Conservation (phyloP, 2,113 vertebrate species). For the Vanacampus margaritifer region DNA sequence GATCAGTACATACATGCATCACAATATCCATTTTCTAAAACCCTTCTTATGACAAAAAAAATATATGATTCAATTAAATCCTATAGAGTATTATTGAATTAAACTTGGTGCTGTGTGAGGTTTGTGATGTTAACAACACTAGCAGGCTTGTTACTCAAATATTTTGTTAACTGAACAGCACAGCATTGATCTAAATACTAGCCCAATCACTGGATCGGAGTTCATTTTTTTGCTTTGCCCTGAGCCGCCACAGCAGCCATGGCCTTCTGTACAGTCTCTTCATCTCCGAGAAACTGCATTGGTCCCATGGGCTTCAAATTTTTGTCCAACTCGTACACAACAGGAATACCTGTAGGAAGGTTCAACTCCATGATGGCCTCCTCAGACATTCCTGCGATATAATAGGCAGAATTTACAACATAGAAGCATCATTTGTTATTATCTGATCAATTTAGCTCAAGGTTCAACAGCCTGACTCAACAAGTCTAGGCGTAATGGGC, state of each 20-base stretch:
- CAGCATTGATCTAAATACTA: conserved; percentile 14
- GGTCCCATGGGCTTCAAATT: conserved; percentile 93
- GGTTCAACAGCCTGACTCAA: neutral
- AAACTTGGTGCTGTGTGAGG: conserved; percentile 20
- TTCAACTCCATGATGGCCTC: conserved; percentile 98
- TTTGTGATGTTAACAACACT: conserved; percentile 24
- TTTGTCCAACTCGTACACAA: conserved; percentile 93
- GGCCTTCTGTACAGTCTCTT: conserved; percentile 93
- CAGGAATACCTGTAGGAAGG: conserved; percentile 94
- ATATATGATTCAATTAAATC: conserved; percentile 30
- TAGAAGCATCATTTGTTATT: neutral
- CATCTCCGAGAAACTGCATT: conserved; percentile 91
- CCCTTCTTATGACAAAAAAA: conserved; percentile 5
- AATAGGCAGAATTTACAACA: neutral
- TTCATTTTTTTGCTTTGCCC: conserved; percentile 84
- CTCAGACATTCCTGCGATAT: conserved; percentile 81
- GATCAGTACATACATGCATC: conserved; percentile 32
- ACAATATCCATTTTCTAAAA: conserved; percentile 23
- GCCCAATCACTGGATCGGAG: neutral
- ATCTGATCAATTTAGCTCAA: neutral
- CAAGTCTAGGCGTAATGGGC: neutral
- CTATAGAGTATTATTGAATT: conserved; percentile 3
- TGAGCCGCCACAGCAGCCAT: conserved; percentile 98
- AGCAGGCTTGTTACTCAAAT: conserved; percentile 20
- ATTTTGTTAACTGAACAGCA: conserved; percentile 29